A percentile compares a stretch with the other conserved stretches of the same genome.
phyloP scores from a whole-genome alignment of 2,888 invertebrate species.

The Acanthoscelides obtectus region DNA sequence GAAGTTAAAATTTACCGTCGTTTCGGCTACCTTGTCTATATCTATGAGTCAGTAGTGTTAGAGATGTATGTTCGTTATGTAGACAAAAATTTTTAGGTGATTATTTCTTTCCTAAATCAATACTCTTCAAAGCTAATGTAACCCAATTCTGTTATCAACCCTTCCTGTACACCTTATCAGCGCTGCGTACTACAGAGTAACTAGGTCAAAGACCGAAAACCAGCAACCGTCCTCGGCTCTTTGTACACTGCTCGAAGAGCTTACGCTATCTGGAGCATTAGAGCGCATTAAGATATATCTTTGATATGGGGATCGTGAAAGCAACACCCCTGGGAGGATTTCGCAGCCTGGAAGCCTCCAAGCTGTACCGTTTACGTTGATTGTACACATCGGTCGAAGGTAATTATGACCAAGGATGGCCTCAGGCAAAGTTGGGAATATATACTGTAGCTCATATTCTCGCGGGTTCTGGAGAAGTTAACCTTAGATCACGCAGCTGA shows the following conservation, averaged over 20 bases:
- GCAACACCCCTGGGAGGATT: background rate
- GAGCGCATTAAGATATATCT: background rate
- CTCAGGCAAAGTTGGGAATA: background rate
- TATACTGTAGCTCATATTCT: background rate
- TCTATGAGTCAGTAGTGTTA: no score
- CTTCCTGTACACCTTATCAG: no score
- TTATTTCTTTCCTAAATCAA: no score
- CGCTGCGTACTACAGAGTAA: no score
- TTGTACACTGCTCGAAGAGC: background rate
- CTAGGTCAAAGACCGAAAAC: background rate
- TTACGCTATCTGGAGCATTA: background rate
- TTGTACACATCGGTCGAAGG: background rate
- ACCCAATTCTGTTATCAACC: no score
- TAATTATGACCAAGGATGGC: background rate
- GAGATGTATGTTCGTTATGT: no score
- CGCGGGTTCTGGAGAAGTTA: background rate
- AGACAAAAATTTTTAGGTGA: no score
- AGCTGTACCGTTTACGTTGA: background rate
- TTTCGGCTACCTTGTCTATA: no score
- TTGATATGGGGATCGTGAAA: background rate
- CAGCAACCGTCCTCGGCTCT: background rate
- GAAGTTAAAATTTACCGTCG: no score
- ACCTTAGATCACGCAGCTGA: background rate
- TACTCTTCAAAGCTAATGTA: no score
- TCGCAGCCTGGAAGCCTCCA: background rate